phyloP scores from a whole-genome alignment of 2,113 vertebrate genomes.

The Dicaeum eximium region DNA sequence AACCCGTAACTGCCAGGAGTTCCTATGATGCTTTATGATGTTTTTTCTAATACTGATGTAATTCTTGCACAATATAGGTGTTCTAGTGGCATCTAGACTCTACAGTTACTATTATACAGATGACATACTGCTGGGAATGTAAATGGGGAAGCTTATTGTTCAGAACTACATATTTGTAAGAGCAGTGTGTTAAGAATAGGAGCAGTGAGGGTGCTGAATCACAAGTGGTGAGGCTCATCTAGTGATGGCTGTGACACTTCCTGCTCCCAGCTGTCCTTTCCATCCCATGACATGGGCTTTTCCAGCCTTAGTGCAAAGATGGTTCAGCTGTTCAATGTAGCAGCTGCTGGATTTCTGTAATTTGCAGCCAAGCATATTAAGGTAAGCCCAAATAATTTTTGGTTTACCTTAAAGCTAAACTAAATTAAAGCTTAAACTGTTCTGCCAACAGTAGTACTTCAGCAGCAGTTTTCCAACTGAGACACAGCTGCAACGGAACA shows the following conservation, averaged over 20 bases:
- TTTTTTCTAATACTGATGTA: neutral
- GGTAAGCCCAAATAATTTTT: neutral
- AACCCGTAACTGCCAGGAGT: neutral
- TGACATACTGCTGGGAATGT: neutral
- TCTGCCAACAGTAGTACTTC: neutral
- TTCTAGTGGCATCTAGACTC: neutral
- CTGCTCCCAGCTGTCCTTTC: constrained; percentile 26
- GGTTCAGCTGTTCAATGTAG: neutral
- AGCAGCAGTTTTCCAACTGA: neutral
- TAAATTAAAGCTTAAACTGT: neutral
- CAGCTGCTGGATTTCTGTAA: neutral
- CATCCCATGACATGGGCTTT: neutral
- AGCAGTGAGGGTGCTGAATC: neutral
- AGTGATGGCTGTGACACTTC: neutral
- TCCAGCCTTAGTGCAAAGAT: neutral
- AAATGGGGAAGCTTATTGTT: neutral
- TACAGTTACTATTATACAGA: neutral
- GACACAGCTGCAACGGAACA: neutral
- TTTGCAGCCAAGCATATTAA: neutral
- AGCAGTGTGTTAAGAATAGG: neutral
- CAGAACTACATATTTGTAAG: neutral
- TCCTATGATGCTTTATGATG: neutral
- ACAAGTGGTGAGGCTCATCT: neutral
- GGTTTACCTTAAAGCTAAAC: neutral
- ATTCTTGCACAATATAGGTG: neutral